These are phyloP conservation scores for Speoplatyrhinus poulsoni DNA, from an alignment of 2,113 vertebrate species.

Conservation along the genomic window DNA sequence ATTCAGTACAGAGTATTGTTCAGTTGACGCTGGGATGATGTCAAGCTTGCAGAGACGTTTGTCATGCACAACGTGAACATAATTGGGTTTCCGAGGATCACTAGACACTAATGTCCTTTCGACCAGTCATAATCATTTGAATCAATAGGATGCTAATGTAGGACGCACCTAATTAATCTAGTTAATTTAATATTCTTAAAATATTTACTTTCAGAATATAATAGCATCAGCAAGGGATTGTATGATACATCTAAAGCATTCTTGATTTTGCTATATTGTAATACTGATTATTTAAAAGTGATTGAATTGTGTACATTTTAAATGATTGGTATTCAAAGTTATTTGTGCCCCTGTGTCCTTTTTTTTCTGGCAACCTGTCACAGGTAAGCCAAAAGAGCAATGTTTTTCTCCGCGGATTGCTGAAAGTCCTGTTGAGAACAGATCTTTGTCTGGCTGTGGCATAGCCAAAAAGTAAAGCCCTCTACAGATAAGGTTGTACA, in stretches of 20 bases:
- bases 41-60: conserved; percentile 5
- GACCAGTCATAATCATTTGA: background rate
- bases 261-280: background rate
- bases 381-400: conserved; percentile 9
- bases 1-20: conserved; percentile 37
- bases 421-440: conserved; percentile 41
- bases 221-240: no score
- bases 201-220: no score
- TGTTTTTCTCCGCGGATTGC: conserved; percentile 15
- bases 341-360: background rate
- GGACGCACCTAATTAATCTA: no score
- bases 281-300: background rate
- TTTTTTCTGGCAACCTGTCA: conserved; percentile 7
- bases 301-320: background rate
- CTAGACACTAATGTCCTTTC: background rate
- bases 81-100: background rate
- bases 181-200: no score
- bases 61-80: background rate
- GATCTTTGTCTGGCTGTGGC: conserved; percentile 54
- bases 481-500: conserved; percentile 54
- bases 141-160: no score
- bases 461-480: conserved; percentile 48
- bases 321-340: background rate
- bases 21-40: background rate
- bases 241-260: background rate